These are phyloP conservation scores for Otocyon megalotis DNA, from an alignment of 2,113 vertebrate species.

Conservation along the genomic window DNA sequence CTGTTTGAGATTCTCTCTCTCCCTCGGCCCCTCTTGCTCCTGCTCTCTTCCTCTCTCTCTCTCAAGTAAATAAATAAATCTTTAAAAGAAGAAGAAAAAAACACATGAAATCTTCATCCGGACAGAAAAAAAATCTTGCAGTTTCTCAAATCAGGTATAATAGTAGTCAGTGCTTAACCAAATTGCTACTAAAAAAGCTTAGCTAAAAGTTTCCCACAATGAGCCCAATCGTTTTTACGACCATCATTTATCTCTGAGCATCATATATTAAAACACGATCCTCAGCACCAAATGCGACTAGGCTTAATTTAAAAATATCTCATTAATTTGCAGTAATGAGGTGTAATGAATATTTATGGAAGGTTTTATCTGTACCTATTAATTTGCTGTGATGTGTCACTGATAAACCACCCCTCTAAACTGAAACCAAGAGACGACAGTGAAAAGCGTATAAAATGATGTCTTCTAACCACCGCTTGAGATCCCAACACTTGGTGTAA, in stretches of 20 bases:
- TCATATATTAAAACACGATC: slow-evolving; percentile 73
- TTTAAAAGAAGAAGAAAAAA: neutral
- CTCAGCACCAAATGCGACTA: slow-evolving; percentile 69
- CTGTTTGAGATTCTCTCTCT: neutral
- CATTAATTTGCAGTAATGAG: slow-evolving; percentile 86
- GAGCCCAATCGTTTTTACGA: slow-evolving; percentile 60
- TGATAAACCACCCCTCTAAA: slow-evolving; percentile 70
- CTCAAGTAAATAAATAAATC: neutral
- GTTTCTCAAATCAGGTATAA: neutral
- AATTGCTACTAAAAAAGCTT: neutral
- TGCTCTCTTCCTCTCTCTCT: neutral
- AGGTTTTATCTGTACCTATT: slow-evolving; percentile 85
- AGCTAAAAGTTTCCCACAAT: slow-evolving; percentile 36
- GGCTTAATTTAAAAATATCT: slow-evolving; percentile 84
- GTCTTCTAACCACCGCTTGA: slow-evolving; percentile 38
- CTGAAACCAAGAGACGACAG: slow-evolving; percentile 71
- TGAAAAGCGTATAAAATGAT: slow-evolving; percentile 63
- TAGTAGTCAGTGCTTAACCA: neutral
- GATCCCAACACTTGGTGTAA: slow-evolving; percentile 48
- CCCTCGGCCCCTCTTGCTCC: neutral
- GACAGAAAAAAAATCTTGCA: neutral
- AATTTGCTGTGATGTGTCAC: slow-evolving; percentile 80
- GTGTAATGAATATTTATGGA: slow-evolving; percentile 88
- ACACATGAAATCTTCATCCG: neutral
- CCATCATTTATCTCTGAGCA: slow-evolving; percentile 75